A percentile compares a stretch with the other conserved stretches of the same genome.
Conservation (phyloP, 2,797 vertebrate genomes). For the Etheostoma perlongum region DNA sequence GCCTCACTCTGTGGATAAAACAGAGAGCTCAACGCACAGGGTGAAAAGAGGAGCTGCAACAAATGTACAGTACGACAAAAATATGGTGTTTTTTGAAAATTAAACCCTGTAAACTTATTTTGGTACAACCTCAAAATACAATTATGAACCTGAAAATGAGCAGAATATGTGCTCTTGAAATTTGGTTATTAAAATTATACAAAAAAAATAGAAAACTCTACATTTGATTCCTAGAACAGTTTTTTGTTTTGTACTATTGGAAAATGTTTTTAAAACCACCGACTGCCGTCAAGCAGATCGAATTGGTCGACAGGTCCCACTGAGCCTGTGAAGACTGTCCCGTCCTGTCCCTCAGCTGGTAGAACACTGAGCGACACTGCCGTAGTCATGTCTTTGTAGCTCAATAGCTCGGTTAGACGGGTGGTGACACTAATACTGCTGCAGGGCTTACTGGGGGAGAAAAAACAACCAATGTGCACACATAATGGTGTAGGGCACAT, state of each 20-base stretch:
- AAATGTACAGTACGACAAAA: too few relatives aligned
- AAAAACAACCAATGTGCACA: background rate
- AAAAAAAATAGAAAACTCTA: background rate
- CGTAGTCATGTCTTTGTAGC: background rate
- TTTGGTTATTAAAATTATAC: background rate
- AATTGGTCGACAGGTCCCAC: background rate
- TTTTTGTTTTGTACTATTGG: background rate
- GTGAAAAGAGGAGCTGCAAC: too few relatives aligned
- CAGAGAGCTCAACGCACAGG: too few relatives aligned
- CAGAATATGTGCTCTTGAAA: too few relatives aligned
- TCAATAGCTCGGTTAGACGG: slow-evolving; percentile 12
- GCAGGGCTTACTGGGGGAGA: background rate
- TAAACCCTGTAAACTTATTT: too few relatives aligned
- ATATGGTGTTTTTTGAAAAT: too few relatives aligned
- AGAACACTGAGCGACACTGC: background rate
- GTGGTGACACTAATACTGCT: slow-evolving; percentile 4
- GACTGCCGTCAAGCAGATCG: background rate
- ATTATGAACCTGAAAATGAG: too few relatives aligned
- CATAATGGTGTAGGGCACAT: background rate
- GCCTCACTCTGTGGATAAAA: too few relatives aligned
- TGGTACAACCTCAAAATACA: too few relatives aligned
- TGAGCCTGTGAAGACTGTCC: background rate
- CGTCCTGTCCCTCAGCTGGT: background rate
- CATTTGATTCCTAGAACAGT: background rate
- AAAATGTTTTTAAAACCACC: background rate